Conservation (phyloP, 2,797 vertebrate genomes). For the Picus viridis region DNA sequence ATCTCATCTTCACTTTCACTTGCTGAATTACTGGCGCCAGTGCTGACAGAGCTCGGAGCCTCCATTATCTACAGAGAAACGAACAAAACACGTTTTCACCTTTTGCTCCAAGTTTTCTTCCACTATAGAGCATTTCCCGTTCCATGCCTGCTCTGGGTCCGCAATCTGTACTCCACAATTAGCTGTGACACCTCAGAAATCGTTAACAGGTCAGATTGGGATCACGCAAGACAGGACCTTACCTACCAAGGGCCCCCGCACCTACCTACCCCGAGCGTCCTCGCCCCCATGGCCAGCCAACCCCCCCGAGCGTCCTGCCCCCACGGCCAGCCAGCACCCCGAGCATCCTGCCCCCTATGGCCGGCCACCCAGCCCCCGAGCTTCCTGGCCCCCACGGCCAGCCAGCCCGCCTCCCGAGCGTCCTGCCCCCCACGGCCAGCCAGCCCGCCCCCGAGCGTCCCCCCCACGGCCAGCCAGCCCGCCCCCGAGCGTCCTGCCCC, state of each 20-base stretch:
- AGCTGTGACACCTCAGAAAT: rapidly evolving
- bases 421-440: too few relatives aligned
- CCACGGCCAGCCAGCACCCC: too few relatives aligned
- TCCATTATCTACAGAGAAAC: slow-evolving; percentile 73
- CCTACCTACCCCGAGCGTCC: background rate
- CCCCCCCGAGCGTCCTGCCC: background rate
- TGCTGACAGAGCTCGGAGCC: background rate
- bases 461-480: too few relatives aligned
- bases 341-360: too few relatives aligned
- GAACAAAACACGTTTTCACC: background rate
- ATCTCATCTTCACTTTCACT: slow-evolving; percentile 77
- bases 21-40: background rate
- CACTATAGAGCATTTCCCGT: background rate
- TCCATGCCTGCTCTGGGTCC: background rate
- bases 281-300: too few relatives aligned
- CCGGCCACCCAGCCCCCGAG: background rate
- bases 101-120: background rate
- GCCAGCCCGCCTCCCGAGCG: too few relatives aligned
- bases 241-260: rapidly evolving
- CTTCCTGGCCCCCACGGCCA: too few relatives aligned
- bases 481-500: too few relatives aligned
- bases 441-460: background rate
- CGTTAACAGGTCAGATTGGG: rapidly evolving
- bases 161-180: background rate
- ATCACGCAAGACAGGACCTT: rapidly evolving